phyloP scores from a whole-genome alignment of 2,888 invertebrate genomes.

The Spialia ferax region DNA sequence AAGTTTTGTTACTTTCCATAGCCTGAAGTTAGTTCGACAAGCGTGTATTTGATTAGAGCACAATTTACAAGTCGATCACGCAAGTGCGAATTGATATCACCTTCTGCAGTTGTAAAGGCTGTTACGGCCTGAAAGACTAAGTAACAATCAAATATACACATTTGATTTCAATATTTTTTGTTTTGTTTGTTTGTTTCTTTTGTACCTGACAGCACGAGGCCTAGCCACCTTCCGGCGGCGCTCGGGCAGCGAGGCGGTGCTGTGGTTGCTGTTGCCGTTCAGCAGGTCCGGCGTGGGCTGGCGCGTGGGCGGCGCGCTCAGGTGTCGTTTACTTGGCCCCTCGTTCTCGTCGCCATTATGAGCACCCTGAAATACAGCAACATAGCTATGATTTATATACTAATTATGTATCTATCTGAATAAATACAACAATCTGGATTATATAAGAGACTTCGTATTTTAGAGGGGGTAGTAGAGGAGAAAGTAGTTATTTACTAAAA shows the following conservation, averaged over 20 bases:
- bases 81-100: conserved; percentile 29
- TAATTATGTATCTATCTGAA: background rate
- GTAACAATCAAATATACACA: no score
- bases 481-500: background rate
- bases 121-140: background rate
- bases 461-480: background rate
- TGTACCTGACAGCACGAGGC: conserved; percentile 66
- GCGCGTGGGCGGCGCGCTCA: conserved; percentile 80
- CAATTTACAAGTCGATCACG: conserved; percentile 28
- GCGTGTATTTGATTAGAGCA: conserved; percentile 26
- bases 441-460: background rate
- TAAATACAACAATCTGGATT: no score
- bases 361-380: conserved; percentile 47
- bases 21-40: background rate
- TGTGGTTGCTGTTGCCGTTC: conserved; percentile 83
- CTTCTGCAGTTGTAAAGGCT: conserved; percentile 4
- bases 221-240: conserved; percentile 75
- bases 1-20: background rate
- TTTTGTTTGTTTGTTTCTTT: background rate
- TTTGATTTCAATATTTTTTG: no score
- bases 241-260: conserved; percentile 78
- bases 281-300: conserved; percentile 79
- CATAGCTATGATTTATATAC: background rate
- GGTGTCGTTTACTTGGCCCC: conserved; percentile 66
- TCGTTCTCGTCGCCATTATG: conserved; percentile 74